Evolutionary conservation across 1,140 invertebrate genomes (phyloP), one percentile per base, ranked within the genome.

Genomic region (Formica selysi): DNA sequence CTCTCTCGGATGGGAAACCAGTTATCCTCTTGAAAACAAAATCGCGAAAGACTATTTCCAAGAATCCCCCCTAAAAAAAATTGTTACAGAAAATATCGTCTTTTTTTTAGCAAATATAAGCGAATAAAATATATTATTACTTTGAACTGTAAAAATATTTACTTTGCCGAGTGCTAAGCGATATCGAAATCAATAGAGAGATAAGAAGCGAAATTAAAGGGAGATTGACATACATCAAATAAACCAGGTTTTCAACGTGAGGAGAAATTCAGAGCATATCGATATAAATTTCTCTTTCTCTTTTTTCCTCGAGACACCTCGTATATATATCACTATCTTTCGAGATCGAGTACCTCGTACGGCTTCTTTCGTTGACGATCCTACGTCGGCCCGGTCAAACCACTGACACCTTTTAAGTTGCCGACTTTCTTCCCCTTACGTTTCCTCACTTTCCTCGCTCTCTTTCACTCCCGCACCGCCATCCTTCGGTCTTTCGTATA

Each of bases 381-480:
- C 79, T 7, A 59, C 64, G 79, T 74, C 79, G 79, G 68, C 54
- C 26, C 79, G 68, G 79, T 59, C 68, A 61, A 83, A 83, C 51
- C 38, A 54, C 79, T 74, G 68, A 83, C 79, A 83, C 79, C 79
- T 83, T 83, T 83, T 71, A 83, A 83, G 79, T 83, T 13, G 79
- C 79, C 79, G 79, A 83, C 79, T 83, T 74, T 70, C 54, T 71
- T 83, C 68, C 79, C 79, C 79, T 83, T 74, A 38, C 54, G 79
- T 74, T 74, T 74, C 79, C n/a, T 62, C 38, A 44, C 79, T 74
- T 73, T 61, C 29, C n/a, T 57, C 10, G 16, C 13, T 38, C 48
- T 5, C 7, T 29, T 16, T 26, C 19, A 5, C 32, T 36, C 2
- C 7, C 10, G 3, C 11, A 11, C 19, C 26, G 16, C 6, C 51